These are phyloP conservation scores for Irena cyanogastra DNA, from an alignment of 2,113 vertebrate species.

Conservation along the genomic window DNA sequence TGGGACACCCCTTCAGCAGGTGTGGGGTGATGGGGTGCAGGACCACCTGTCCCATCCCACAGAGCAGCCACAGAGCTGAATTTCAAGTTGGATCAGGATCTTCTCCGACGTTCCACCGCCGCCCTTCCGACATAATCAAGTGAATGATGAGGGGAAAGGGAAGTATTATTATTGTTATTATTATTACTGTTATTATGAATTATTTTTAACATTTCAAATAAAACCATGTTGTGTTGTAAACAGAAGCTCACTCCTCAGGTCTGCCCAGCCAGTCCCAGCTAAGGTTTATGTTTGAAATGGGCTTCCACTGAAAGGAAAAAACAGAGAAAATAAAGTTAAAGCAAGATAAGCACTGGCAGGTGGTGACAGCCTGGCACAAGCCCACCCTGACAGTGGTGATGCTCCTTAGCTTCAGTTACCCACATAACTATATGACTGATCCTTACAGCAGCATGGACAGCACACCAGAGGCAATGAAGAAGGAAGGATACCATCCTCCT, in stretches of 20 bases:
- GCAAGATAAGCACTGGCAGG: neutral
- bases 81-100: neutral
- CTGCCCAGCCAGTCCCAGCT: conserved; percentile 33
- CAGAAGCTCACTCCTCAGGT: conserved; percentile 46
- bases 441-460: neutral
- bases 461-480: neutral
- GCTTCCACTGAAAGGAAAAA: conserved; percentile 86
- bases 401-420: neutral
- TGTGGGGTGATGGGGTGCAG: neutral
- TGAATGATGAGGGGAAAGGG: conserved; percentile 55
- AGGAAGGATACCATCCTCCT: neutral
- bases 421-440: accelerated
- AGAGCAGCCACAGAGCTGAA: neutral
- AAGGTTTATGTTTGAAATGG: conserved; percentile 98
- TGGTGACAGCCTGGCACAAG: accelerated
- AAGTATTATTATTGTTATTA: conserved; percentile 36
- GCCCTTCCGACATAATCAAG: neutral
- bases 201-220: conserved; percentile 57
- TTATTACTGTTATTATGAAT: conserved; percentile 16
- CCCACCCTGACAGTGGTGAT: accelerated
- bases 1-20: neutral
- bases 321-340: neutral
- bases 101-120: neutral
- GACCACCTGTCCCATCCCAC: neutral
- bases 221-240: conserved; percentile 64